Percentiles rank a stretch among this genome's conserved stretches.
phyloP scores from a whole-genome alignment of 1,140 invertebrate species.

The Hyles euphorbiae region DNA sequence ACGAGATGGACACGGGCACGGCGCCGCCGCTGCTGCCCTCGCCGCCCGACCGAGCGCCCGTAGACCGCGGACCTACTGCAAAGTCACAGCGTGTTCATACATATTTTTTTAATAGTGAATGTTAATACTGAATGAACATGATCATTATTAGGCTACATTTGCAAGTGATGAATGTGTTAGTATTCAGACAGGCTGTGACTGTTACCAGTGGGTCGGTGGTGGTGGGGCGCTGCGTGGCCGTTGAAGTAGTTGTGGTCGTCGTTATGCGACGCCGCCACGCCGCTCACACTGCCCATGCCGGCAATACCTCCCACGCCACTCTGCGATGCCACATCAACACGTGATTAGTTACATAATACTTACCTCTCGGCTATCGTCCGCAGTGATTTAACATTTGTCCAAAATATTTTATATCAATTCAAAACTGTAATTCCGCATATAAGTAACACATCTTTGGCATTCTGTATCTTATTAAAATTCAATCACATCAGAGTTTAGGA shows the following conservation, averaged over 20 bases:
- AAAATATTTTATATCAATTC: no score
- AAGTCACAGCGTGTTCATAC: neutral
- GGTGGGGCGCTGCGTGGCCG: conserved; percentile 28
- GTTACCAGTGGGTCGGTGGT: conserved; percentile 6
- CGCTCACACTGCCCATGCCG: conserved; percentile 8
- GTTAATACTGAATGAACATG: neutral
- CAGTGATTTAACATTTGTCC: no score
- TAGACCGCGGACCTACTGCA: neutral
- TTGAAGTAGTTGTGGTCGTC: conserved; percentile 52
- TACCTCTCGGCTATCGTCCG: no score
- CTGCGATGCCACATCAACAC: neutral
- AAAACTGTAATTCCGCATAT: no score
- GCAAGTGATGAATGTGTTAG: neutral
- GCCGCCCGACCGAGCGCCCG: conserved; percentile 1
- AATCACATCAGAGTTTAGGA: no score
- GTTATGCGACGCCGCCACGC: conserved; percentile 15
- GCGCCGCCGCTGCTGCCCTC: conserved; percentile 10
- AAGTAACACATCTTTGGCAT: no score
- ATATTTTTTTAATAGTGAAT: no score
- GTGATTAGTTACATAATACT: neutral
- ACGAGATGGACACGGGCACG: conserved; percentile 80
- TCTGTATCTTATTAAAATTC: no score
- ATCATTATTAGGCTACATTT: neutral
- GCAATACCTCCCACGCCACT: neutral
- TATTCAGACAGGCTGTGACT: neutral